A percentile compares a stretch with the other conserved stretches of the same genome.
Conservation (phyloP, 2,113 vertebrate species). For the Pachypanchax playfairii region DNA sequence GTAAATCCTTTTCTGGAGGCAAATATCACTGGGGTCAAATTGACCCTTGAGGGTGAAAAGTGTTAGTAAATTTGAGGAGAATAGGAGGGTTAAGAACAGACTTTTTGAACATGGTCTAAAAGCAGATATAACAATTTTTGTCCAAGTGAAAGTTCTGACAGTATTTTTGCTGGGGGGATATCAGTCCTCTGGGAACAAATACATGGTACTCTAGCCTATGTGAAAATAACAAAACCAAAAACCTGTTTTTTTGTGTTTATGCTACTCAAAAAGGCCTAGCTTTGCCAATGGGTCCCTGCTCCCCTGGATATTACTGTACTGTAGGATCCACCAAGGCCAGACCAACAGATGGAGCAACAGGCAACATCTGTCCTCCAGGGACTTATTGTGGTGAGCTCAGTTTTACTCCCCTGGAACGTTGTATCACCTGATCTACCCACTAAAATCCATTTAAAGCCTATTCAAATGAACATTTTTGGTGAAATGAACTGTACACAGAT, state of each 20-base stretch:
- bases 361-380: slow-evolving; percentile 86
- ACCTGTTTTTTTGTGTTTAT: no score
- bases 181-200: neutral
- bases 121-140: no score
- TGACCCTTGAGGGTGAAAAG: no score
- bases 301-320: slow-evolving; percentile 86
- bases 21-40: neutral
- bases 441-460: neutral
- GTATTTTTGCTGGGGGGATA: slow-evolving; percentile 3
- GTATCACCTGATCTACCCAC: slow-evolving; percentile 12
- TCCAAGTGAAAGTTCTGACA: neutral
- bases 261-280: slow-evolving; percentile 80
- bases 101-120: neutral
- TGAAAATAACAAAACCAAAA: slow-evolving; percentile 9
- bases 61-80: no score
- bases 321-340: slow-evolving; percentile 79
- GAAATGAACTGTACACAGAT: neutral
- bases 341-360: slow-evolving; percentile 83
- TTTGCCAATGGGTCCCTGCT: slow-evolving; percentile 83
- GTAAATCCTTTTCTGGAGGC: neutral
- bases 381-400: slow-evolving; percentile 85
- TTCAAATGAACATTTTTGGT: no score
- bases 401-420: slow-evolving; percentile 19
- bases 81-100: neutral
- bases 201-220: neutral